Evolutionary conservation across 2,113 vertebrate genomes (phyloP).

Genomic region (Gnathonemus longibarbis): DNA sequence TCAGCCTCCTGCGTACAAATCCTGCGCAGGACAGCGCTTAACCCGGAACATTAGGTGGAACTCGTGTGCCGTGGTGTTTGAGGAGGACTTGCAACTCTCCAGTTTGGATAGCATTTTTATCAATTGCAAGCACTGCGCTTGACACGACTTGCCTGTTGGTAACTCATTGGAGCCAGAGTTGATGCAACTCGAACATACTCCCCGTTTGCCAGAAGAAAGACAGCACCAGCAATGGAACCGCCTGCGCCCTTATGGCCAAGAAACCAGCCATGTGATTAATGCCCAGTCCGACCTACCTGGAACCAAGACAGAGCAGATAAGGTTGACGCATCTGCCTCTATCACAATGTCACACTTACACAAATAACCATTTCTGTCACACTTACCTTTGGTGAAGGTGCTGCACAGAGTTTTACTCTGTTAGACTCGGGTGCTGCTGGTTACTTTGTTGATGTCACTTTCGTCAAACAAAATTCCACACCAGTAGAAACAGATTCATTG

Average conservation of each 20-base stretch:
- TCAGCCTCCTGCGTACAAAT: no score
- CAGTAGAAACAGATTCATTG: background rate
- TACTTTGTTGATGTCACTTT: background rate
- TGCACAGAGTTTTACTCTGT: background rate
- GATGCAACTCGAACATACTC: background rate
- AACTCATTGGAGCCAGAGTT: background rate
- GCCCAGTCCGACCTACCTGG: background rate
- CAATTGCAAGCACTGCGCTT: background rate
- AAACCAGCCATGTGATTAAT: background rate
- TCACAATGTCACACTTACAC: background rate
- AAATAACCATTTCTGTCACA: background rate
- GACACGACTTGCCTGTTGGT: background rate
- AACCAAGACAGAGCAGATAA: background rate
- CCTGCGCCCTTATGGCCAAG: background rate
- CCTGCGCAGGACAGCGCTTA: no score
- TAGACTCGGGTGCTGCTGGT: background rate
- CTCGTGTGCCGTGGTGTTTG: no score
- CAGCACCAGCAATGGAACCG: background rate
- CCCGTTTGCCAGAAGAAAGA: background rate
- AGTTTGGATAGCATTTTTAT: background rate
- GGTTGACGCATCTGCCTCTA: background rate
- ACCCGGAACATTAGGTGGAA: no score
- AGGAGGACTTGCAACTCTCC: no score
- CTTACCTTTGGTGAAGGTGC: background rate
- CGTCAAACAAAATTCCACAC: background rate